phyloP scores from a whole-genome alignment of 2,888 invertebrate species.

The Rhingia rostrata region DNA sequence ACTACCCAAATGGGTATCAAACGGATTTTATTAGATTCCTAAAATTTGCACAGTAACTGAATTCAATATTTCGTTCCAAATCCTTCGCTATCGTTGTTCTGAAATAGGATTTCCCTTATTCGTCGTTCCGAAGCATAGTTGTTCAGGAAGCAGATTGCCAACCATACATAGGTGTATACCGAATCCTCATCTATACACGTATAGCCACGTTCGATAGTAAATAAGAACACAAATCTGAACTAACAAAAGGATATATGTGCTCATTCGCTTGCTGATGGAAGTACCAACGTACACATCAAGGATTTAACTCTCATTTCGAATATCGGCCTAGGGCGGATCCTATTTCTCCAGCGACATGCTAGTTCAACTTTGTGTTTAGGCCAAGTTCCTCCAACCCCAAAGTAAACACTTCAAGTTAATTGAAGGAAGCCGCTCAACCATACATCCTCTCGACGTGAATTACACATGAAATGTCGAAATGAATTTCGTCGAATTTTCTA shows the following conservation, averaged over 20 bases:
- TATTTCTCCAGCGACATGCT: slow-evolving; percentile 3
- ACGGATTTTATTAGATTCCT: slow-evolving; percentile 15
- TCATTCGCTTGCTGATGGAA: slow-evolving; percentile 11
- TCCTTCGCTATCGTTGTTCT: slow-evolving; percentile 37
- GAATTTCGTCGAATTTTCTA: slow-evolving; percentile 14
- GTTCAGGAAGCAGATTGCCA: slow-evolving; percentile 16
- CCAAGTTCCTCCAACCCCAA: slow-evolving; percentile 26
- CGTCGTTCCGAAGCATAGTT: slow-evolving; percentile 19
- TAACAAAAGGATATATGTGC: slow-evolving; percentile 40
- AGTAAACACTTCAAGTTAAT: slow-evolving; percentile 61
- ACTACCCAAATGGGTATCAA: neutral
- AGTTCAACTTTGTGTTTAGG: slow-evolving; percentile 38
- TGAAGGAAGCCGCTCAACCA: slow-evolving; percentile 31
- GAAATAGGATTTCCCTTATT: slow-evolving; percentile 34
- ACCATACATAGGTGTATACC: neutral
- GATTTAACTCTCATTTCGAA: slow-evolving; percentile 23
- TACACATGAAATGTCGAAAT: slow-evolving; percentile 18
- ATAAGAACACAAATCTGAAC: slow-evolving; percentile 36
- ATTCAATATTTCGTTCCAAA: slow-evolving; percentile 41
- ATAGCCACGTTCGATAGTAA: slow-evolving; percentile 15
- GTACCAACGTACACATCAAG: slow-evolving; percentile 30
- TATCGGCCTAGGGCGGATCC: neutral
- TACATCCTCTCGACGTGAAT: neutral
- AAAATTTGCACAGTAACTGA: slow-evolving; percentile 31
- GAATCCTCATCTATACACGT: slow-evolving; percentile 6